Percentiles rank a stretch among this genome's conserved stretches.
phyloP scores from a whole-genome alignment of 2,113 vertebrate species.

The Anoura caudifer region DNA sequence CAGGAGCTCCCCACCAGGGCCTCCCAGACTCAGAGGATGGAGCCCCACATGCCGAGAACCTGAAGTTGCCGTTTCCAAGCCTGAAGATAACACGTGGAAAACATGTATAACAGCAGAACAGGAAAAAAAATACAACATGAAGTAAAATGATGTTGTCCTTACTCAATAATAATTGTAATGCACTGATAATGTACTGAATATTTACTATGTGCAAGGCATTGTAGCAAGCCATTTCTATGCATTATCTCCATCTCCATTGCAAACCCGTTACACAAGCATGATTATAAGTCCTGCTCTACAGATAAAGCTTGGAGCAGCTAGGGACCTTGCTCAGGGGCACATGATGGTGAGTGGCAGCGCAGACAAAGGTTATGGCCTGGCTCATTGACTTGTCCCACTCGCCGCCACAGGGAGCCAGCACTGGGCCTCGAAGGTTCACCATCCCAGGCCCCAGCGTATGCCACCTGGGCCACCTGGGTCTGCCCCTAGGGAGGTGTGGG shows the following conservation, averaged over 20 bases:
- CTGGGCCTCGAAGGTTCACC: background rate
- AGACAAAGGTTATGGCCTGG: background rate
- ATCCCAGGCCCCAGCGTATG: accelerated
- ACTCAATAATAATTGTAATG: background rate
- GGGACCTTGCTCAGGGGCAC: background rate
- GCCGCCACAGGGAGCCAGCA: background rate
- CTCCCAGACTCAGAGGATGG: background rate
- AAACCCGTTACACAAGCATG: background rate
- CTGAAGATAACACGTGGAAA: background rate
- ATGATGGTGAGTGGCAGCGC: background rate
- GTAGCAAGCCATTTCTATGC: background rate
- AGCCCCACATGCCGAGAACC: background rate
- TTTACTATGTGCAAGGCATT: background rate
- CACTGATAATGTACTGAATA: background rate
- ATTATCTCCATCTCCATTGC: background rate
- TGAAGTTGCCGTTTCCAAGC: background rate
- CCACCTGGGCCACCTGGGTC: background rate
- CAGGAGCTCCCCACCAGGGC: too few species aligned
- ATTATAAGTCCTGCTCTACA: background rate
- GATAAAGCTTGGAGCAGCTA: background rate
- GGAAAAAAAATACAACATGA: background rate
- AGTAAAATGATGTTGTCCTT: background rate
- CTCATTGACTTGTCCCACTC: background rate
- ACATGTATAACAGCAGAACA: background rate
- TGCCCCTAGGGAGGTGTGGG: background rate